Conservation (phyloP, 1,140 invertebrate genomes). For the Drosophila saltans region DNA sequence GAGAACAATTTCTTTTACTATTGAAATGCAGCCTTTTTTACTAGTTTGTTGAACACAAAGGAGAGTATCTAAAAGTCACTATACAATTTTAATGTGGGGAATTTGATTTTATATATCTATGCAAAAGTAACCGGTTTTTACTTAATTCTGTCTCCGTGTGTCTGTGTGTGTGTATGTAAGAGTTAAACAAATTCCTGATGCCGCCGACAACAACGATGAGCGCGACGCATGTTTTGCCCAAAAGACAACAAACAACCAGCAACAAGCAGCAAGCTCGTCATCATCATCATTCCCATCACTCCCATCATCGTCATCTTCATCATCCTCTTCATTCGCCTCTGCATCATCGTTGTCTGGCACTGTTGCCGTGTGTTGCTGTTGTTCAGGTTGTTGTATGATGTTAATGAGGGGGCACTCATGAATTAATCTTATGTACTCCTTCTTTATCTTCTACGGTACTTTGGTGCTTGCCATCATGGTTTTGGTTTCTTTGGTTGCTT, state of each 20-base stretch:
- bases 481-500: constrained; percentile 1
- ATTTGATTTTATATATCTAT: constrained; percentile 13
- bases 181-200: constrained; percentile 21
- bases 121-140: constrained; percentile 21
- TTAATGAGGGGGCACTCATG: constrained; percentile 13
- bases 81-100: neutral
- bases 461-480: neutral
- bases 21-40: neutral
- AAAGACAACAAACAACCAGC: constrained; percentile 18
- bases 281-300: neutral
- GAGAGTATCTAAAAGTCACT: neutral
- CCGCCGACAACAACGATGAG: constrained; percentile 15
- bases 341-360: constrained; percentile 15
- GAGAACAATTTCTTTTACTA: neutral
- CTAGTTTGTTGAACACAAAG: neutral
- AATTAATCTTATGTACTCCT: constrained; percentile 11
- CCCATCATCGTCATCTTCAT: constrained; percentile 8
- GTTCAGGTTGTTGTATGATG: constrained; percentile 18
- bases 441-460: constrained; percentile 3
- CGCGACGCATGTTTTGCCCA: constrained; percentile 30
- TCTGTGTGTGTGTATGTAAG: constrained; percentile 5
- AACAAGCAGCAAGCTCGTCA: constrained; percentile 16
- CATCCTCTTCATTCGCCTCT: constrained; percentile 6
- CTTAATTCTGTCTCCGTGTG: constrained; percentile 1
- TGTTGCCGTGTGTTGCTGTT: constrained; percentile 10